Evolutionary conservation across 2,888 invertebrate species (phyloP).

Genomic region (Xestia ashworthii): DNA sequence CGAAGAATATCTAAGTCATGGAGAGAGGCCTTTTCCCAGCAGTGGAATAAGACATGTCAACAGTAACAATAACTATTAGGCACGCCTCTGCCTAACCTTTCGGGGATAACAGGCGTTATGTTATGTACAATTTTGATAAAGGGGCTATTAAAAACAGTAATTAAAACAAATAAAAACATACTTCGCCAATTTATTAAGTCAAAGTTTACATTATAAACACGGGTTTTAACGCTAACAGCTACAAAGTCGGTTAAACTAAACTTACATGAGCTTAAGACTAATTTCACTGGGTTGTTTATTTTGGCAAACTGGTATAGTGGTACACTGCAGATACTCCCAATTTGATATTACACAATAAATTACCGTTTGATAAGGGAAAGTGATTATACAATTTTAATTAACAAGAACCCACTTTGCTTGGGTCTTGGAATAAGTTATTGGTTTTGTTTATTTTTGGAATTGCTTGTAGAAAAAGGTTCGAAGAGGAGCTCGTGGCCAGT

Average conservation of each 20-base stretch:
- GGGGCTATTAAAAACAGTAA: neutral
- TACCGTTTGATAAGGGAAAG: constrained; percentile 41
- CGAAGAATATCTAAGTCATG: too few species aligned
- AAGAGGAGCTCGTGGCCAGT: neutral
- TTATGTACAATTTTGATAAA: neutral
- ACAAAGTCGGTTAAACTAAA: constrained; percentile 64
- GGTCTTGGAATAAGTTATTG: constrained; percentile 7
- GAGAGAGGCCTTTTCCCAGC: too few species aligned
- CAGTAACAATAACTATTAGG: too few species aligned
- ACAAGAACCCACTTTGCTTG: constrained; percentile 4
- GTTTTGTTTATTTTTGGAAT: constrained; percentile 1
- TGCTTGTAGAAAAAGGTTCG: neutral
- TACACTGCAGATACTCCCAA: constrained; percentile 23
- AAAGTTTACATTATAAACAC: constrained; percentile 68
- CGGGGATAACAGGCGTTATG: too few species aligned
- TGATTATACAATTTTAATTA: constrained; percentile 22
- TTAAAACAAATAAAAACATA: constrained; percentile 61
- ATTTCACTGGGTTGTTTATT: constrained; percentile 60
- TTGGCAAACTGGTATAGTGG: constrained; percentile 52
- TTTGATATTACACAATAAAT: constrained; percentile 60
- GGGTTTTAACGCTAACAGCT: constrained; percentile 60
- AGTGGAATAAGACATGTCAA: too few species aligned
- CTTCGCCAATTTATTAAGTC: constrained; percentile 66
- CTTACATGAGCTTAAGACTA: constrained; percentile 61
- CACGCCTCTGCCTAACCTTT: too few species aligned